phyloP scores from a whole-genome alignment of 2,797 vertebrate genomes.

The Cossypha niveicapilla region DNA sequence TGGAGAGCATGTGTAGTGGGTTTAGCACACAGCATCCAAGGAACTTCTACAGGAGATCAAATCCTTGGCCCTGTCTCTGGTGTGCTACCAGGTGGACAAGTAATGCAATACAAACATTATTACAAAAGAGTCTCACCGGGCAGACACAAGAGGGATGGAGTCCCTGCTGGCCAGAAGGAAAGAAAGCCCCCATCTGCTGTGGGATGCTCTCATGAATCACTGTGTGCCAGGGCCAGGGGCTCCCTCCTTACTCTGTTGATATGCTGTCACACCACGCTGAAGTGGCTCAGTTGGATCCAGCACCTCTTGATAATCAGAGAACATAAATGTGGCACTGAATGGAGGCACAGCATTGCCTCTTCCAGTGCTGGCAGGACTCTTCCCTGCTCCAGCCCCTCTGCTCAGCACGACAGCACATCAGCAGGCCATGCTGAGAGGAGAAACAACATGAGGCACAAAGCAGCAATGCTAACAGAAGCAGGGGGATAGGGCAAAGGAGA shows the following conservation, averaged over 20 bases:
- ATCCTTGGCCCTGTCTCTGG: background rate
- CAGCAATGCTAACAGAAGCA: background rate
- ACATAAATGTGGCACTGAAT: background rate
- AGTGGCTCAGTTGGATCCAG: background rate
- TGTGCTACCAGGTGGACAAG: background rate
- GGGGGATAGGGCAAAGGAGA: background rate
- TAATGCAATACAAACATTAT: fast-evolving
- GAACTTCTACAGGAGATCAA: background rate
- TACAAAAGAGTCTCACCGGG: background rate
- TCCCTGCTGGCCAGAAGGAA: background rate
- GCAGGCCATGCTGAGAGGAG: background rate
- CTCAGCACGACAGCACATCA: background rate
- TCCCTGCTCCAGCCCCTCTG: background rate
- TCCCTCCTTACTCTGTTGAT: background rate
- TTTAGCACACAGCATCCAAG: background rate
- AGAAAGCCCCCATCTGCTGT: background rate
- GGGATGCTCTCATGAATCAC: background rate
- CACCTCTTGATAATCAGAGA: background rate
- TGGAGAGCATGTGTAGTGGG: background rate
- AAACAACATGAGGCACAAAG: background rate
- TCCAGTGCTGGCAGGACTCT: background rate
- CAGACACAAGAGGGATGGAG: background rate
- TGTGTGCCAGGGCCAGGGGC: background rate
- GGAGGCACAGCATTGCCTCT: background rate
- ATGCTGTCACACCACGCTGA: background rate